Base-by-base conservation (phyloP, 2,888 invertebrate genomes). In the Amiota minor region DNA sequence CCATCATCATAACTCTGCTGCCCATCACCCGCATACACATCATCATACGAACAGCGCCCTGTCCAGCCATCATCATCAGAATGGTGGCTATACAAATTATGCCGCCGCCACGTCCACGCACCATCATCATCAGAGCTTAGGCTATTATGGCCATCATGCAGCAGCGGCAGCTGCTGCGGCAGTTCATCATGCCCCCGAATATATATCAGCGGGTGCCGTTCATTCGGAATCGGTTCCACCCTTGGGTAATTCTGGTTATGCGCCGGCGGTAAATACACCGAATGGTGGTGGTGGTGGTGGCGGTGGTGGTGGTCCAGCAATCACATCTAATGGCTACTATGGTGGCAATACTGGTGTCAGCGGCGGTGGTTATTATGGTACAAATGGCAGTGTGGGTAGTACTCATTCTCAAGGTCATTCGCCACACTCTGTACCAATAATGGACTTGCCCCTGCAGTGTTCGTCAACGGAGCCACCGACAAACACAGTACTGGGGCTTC, bases 11-110 rank as follows among this genome's bases (percentile, higher is more conserved):
- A 82, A 81, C 72, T 77, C 75, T 45, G 73, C 80, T 18, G 81
- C 93, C 79, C 92, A 78, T 70, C 82, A 83, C 75, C 70, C 82
- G 69, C 82, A 82, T 71, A 76, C 93, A 78, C 92, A 92, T 79
- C 93, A 93, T 76, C 94, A 95, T 78, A 91, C 86, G 75, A 88
- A 88, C 68, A 87, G 88, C 70, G 86, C 87, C 12, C 82, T 88
- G 47, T 80, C 88, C 16, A 82, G 84, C 59, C 86, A 89, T 80
- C 89, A 89, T 74, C 89, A 89, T 74, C 89, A 89, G 74, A 87
- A 88, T 71, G 80, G 84, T 77, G 85, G 84, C 64, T 88, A 88
- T 49, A 77, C 80, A 45, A 87, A 84, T 77, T 87, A 87, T 59
- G 80, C 82, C 64, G 80, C 88, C 70, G 86, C 89, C 47, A 79